Evolutionary conservation across 1,140 invertebrate species (phyloP).

Genomic region (Apis mellifera): DNA sequence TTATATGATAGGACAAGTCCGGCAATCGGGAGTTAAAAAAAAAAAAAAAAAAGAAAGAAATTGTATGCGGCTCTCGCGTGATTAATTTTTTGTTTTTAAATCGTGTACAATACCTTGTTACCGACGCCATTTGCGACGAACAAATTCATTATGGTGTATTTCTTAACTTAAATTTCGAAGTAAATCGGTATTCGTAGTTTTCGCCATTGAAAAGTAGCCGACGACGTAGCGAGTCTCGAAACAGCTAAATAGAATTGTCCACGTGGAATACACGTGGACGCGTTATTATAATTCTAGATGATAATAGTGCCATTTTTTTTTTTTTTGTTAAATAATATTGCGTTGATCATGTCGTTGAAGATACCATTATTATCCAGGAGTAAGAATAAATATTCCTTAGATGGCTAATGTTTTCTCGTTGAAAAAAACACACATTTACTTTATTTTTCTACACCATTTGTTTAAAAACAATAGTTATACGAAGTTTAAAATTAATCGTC

Average conservation of each 20-base stretch:
- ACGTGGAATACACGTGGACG: background rate
- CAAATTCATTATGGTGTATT: background rate
- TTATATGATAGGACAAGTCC: no score
- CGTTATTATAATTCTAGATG: conserved; percentile 37
- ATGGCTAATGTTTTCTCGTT: conserved; percentile 11
- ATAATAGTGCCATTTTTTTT: conserved; percentile 36
- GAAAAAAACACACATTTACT: background rate
- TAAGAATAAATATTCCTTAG: conserved; percentile 34
- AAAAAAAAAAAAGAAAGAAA: no score
- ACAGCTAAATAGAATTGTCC: conserved; percentile 28
- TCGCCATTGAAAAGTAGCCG: conserved; percentile 23
- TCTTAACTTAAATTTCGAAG: conserved; percentile 15
- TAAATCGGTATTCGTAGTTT: conserved; percentile 20
- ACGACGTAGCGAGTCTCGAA: conserved; percentile 13
- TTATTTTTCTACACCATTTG: background rate
- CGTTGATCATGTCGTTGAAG: conserved; percentile 36
- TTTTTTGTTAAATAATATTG: conserved; percentile 26
- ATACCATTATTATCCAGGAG: conserved; percentile 24
- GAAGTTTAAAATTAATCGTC: background rate
- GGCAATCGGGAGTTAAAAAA: no score
- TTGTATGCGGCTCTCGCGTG: background rate
- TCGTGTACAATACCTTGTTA: background rate
- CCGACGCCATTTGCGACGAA: conserved; percentile 2
- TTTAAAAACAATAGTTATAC: background rate
- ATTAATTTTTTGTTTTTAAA: background rate